Percentiles rank a stretch among this genome's conserved stretches.
Conservation (phyloP, 2,113 vertebrate species). For the Paramormyrops kingsleyae region DNA sequence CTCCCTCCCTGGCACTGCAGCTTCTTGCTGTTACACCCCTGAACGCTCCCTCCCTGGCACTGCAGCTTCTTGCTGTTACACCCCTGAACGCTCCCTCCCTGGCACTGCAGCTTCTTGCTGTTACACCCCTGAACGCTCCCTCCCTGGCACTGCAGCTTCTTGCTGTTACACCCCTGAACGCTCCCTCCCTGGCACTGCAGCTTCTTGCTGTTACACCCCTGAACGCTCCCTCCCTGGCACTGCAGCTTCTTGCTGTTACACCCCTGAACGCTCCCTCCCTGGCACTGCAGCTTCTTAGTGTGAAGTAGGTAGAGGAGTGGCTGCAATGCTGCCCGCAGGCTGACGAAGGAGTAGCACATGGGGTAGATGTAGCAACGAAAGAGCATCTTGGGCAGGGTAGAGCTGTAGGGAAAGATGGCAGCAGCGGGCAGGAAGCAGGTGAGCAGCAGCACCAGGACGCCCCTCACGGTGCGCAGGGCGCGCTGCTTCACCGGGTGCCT, state of each 20-base stretch:
- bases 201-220: too few species aligned
- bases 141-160: too few species aligned
- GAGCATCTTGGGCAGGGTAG: neutral
- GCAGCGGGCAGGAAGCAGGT: constrained; percentile 13
- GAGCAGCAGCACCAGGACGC: constrained; percentile 10
- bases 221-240: neutral
- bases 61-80: neutral
- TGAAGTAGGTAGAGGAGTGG: constrained; percentile 19
- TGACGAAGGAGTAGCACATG: constrained; percentile 9
- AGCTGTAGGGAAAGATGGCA: constrained; percentile 12
- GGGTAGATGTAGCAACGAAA: constrained; percentile 20
- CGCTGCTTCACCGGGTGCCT: constrained; percentile 22
- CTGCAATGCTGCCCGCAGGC: constrained; percentile 7
- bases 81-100: neutral
- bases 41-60: neutral
- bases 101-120: neutral
- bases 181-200: too few species aligned
- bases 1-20: neutral
- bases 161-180: neutral
- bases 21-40: neutral
- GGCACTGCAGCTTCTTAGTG: neutral
- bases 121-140: neutral
- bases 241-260: neutral
- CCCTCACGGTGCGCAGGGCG: constrained; percentile 20
- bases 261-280: neutral